Conservation (phyloP, 2,113 vertebrate species). For the Oreochromis spilurus region DNA sequence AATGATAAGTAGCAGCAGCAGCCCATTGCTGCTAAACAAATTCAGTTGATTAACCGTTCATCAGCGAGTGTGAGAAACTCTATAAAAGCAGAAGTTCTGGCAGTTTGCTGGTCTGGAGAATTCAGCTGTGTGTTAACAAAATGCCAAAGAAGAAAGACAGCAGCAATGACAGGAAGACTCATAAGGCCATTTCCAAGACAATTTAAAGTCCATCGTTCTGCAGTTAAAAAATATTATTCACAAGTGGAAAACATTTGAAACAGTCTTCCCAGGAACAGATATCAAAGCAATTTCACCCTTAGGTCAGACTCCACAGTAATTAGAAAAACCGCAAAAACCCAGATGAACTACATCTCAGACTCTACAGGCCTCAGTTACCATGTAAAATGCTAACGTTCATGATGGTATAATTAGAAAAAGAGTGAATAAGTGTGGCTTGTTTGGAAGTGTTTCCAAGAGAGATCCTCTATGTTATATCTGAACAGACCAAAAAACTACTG, state of each 20-base stretch:
- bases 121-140: neutral
- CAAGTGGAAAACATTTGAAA: neutral
- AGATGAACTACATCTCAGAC: neutral
- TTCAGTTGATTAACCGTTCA: neutral
- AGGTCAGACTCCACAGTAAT: neutral
- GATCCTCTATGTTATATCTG: neutral
- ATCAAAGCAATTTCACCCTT: neutral
- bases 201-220: neutral
- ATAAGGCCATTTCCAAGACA: neutral
- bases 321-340: neutral
- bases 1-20: neutral
- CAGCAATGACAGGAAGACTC: neutral
- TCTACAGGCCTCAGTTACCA: neutral
- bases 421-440: neutral
- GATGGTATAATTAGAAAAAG: neutral
- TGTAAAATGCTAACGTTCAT: neutral
- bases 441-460: neutral
- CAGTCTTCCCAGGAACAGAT: neutral
- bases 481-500: neutral
- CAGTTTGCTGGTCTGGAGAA: neutral
- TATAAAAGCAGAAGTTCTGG: neutral
- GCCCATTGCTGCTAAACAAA: neutral
- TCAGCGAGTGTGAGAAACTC: neutral
- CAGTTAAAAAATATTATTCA: neutral
- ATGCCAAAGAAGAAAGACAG: neutral